These are phyloP conservation scores for Harpegnathos saltator DNA, from an alignment of 1,140 invertebrate genomes.

Conservation along the genomic window DNA sequence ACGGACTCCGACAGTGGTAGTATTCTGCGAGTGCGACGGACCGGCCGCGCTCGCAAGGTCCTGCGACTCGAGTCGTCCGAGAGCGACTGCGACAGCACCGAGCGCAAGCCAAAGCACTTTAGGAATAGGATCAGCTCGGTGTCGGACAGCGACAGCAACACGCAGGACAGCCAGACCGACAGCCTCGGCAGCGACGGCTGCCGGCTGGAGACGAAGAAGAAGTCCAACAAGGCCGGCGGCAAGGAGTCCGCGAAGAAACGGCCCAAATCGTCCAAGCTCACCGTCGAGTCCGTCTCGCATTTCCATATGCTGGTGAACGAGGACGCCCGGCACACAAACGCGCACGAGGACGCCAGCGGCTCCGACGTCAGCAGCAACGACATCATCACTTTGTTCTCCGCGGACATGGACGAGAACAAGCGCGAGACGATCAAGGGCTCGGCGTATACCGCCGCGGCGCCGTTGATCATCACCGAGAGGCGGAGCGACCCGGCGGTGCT, in stretches of 20 bases:
- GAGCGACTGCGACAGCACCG: slow-evolving; percentile 84
- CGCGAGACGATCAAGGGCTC: slow-evolving; percentile 84
- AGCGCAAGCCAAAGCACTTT: slow-evolving; percentile 80
- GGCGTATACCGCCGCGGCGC: slow-evolving; percentile 80
- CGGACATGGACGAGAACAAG: slow-evolving; percentile 84
- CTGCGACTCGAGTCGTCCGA: slow-evolving; percentile 84
- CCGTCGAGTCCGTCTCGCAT: slow-evolving; percentile 79
- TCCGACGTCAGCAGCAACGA: slow-evolving; percentile 83
- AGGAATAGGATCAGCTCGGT: slow-evolving; percentile 80
- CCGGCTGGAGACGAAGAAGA: slow-evolving; percentile 76
- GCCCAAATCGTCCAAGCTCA: slow-evolving; percentile 77
- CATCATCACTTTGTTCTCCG: slow-evolving; percentile 83
- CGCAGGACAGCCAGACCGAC: slow-evolving; percentile 84
- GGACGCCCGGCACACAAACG: slow-evolving; percentile 73
- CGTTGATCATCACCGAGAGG: slow-evolving; percentile 82
- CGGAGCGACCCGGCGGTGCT: slow-evolving; percentile 87
- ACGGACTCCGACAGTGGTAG: slow-evolving; percentile 83
- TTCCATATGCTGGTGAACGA: slow-evolving; percentile 84
- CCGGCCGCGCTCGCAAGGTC: slow-evolving; percentile 78
- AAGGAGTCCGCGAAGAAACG: slow-evolving; percentile 77
- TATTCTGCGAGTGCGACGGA: slow-evolving; percentile 73
- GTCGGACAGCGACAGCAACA: slow-evolving; percentile 85
- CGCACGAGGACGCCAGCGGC: slow-evolving; percentile 78
- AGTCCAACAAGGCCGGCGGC: slow-evolving; percentile 65
- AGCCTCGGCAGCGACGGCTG: slow-evolving; percentile 84